Base-by-base conservation (phyloP, 2,888 invertebrate species). In the Nowickia ferox region DNA sequence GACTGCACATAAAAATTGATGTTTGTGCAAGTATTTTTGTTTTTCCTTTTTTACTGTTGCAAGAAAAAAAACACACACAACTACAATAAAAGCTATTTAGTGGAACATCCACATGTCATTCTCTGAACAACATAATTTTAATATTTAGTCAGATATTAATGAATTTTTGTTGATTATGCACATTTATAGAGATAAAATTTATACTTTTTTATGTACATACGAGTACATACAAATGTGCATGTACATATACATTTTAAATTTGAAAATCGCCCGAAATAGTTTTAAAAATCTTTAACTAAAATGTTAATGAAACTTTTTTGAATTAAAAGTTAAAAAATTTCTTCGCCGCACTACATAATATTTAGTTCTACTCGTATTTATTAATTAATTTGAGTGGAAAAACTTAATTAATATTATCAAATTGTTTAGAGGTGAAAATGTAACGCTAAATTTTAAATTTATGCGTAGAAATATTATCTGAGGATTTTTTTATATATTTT, bases 1-100 rank as follows among this genome's bases (percentile, higher is more conserved):
- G 77, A 84, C 71, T 84, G 77, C 72, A 84, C 66, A 84, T 84
- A 77, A 84, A 83, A 84, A 66, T 61, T 72, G 30, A 78, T 77
- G 83, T 78, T 77, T 66, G 51, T 66, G 11, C 42, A 72, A 30
- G 71, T 65, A 66, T 46, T 65, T 57, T 69, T 61, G 44, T 63
- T 10, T 30, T 69, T 53, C 22, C 57, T 10, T 44, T 42, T 3
- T 74, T 68, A 74, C 59, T 63, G 1, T 61, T 74, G 9, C 15
- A 65, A 59, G 77, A 83, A 77, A 53, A 10, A n/a, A n/a, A n/a
- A n/a, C n/a, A n/a, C 22, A 9, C 2, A 55, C 5, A 30, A 30
- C 30, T 5, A 6, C 0, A 38, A 57, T 40, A 65, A 65, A 79
- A 55, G 48, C n/a, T 65, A 72, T 55, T 69, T 69, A 59, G 55